Conservation (phyloP, 2,113 vertebrate species). For the Mirounga angustirostris region DNA sequence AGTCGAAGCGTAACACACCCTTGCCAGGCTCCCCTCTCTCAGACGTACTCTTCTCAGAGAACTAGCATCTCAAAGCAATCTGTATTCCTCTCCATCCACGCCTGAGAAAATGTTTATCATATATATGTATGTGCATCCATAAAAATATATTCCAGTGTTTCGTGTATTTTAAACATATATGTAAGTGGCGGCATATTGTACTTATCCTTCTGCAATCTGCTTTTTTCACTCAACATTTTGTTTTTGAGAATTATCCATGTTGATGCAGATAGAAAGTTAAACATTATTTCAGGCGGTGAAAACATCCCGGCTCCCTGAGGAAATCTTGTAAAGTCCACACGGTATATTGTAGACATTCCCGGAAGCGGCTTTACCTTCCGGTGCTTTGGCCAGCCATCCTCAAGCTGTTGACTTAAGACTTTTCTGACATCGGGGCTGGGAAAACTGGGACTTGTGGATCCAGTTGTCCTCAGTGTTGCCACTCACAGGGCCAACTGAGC, state of each 20-base stretch:
- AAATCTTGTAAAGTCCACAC: constrained; percentile 43
- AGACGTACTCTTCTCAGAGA: background rate
- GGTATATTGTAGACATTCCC: background rate
- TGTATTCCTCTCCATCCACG: background rate
- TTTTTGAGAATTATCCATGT: constrained; percentile 82
- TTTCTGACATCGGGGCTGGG: background rate
- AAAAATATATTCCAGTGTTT: constrained; percentile 75
- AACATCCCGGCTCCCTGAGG: constrained; percentile 70
- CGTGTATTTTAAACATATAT: constrained; percentile 80
- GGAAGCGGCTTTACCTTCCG: background rate
- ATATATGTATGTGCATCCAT: constrained; percentile 71
- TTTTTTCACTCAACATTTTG: constrained; percentile 83
- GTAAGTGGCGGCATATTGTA: constrained; percentile 79
- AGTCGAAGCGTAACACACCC: background rate
- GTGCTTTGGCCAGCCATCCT: background rate
- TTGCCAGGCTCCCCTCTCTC: background rate
- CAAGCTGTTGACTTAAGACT: background rate
- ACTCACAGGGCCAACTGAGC: background rate
- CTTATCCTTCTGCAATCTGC: constrained; percentile 83
- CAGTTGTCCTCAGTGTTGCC: background rate
- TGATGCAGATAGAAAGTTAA: constrained; percentile 78
- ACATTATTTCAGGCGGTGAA: constrained; percentile 73
- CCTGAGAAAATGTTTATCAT: constrained; percentile 47
- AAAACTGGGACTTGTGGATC: background rate
- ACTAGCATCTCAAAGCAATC: constrained; percentile 13